Conservation (phyloP, 2,888 invertebrate species). For the Elmis aenea region DNA sequence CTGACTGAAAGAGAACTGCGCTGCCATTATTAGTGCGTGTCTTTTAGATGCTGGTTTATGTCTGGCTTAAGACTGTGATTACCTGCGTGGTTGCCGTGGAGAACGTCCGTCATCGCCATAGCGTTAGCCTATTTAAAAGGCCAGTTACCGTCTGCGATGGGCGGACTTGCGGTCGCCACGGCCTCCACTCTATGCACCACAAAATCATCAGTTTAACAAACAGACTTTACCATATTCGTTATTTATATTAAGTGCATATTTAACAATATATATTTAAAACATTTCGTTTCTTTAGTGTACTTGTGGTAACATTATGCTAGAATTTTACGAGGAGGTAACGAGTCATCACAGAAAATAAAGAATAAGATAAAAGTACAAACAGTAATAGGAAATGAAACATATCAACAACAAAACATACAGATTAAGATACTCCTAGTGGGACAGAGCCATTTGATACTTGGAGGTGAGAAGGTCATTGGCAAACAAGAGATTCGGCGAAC, state of each 20-base stretch:
- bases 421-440: constrained; percentile 50
- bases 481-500: constrained; percentile 41
- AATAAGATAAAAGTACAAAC: constrained; percentile 36
- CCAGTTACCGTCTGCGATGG: constrained; percentile 24
- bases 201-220: constrained; percentile 41
- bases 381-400: constrained; percentile 44
- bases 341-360: constrained; percentile 37
- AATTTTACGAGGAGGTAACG: constrained; percentile 47
- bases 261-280: constrained; percentile 13
- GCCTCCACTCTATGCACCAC: constrained; percentile 44
- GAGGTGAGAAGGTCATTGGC: constrained; percentile 50
- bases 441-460: constrained; percentile 56
- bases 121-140: too few species aligned
- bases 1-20: constrained; percentile 32
- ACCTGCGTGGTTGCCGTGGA: constrained; percentile 42
- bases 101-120: constrained; percentile 30
- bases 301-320: constrained; percentile 13
- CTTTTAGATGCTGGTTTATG: constrained; percentile 35
- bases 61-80: constrained; percentile 42
- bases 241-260: constrained; percentile 14
- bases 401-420: constrained; percentile 49
- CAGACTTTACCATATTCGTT: constrained; percentile 24
- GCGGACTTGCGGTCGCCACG: constrained; percentile 32
- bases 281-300: constrained; percentile 13
- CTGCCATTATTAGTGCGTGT: constrained; percentile 26